Evolutionary conservation across 2,113 vertebrate genomes (phyloP).

Genomic region (Saccopteryx leptura): DNA sequence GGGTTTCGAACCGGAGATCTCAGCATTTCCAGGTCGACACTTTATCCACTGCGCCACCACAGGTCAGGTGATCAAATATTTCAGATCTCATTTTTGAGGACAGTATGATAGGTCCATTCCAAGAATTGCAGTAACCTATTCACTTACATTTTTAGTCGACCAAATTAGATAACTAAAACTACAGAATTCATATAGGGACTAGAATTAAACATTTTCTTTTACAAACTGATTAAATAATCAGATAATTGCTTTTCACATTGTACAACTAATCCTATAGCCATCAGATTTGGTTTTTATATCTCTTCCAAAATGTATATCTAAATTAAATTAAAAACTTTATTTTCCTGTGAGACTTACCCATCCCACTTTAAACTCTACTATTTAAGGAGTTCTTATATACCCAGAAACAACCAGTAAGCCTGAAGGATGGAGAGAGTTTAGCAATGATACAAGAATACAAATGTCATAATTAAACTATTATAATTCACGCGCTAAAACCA

Average conservation of each 20-base stretch:
- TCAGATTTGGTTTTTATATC: not conserved
- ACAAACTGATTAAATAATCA: slow-evolving; percentile 8
- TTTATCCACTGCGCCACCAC: too few relatives aligned
- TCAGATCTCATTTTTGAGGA: not conserved
- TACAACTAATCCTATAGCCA: not conserved
- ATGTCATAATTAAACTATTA: not conserved
- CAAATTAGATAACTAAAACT: not conserved
- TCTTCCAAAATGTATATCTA: slow-evolving; percentile 11
- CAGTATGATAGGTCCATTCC: not conserved
- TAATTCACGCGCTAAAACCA: not conserved
- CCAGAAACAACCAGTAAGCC: not conserved
- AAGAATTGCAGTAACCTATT: not conserved
- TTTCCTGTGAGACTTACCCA: not conserved
- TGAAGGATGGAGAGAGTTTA: not conserved
- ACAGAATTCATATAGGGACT: not conserved
- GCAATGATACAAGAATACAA: not conserved
- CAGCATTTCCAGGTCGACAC: too few relatives aligned
- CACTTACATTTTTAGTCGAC: not conserved
- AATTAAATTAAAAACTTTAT: not conserved
- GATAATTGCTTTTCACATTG: not conserved
- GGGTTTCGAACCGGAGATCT: too few relatives aligned
- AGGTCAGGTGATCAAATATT: not conserved
- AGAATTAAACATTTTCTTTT: slow-evolving; percentile 23
- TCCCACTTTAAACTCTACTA: not conserved
- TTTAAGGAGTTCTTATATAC: not conserved